Evolutionary conservation across 2,888 invertebrate species (phyloP), one percentile per base, ranked within the genome.

Genomic region (Lycaena phlaeas): DNA sequence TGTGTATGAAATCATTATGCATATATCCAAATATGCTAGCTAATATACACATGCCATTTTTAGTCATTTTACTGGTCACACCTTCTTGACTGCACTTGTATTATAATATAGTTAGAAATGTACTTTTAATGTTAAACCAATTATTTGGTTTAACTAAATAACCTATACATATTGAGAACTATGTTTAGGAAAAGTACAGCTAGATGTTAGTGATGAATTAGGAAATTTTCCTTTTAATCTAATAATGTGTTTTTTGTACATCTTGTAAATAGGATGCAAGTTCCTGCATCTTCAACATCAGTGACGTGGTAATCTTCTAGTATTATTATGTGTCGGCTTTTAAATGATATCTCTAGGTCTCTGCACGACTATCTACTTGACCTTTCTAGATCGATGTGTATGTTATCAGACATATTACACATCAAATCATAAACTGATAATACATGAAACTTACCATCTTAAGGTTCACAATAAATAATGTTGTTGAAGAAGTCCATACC

Each of bases 321-420:
- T 34, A 34, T 34, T 34, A 12, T 34, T 34, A 31, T 31, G 22
- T 34, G 34, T 22, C 34, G 11, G 34, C 34, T 34, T 31, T 18
- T 9, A 14, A 34, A 12, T n/a, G 3, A 29, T 11, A 18, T 34
- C 12, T 34, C 34, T 34, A 22, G 34, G 34, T 34, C 18, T 34
- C 4, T 34, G 34, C 34, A 34, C 34, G 34, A 18, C 34, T 34
- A 34, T 34, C 34, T 18, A 11, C 18, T 34, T 34, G 34, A 18
- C 11, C 22, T 34, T 34, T 34, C 34, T 34, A 22, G 34, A 22
- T 34, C 9, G 18, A 22, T 34, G 34, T 34, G 18, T 34, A 34
- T 34, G 34, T 34, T 11, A 22, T 34, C 34, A 18, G 18, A 34
- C 34, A 34, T 34, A 11, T 34, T 10, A 34, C 34, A 34, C 14